These are phyloP conservation scores for Eucera pruinosa DNA, from an alignment of 2,888 invertebrate genomes.

Conservation along the genomic window DNA sequence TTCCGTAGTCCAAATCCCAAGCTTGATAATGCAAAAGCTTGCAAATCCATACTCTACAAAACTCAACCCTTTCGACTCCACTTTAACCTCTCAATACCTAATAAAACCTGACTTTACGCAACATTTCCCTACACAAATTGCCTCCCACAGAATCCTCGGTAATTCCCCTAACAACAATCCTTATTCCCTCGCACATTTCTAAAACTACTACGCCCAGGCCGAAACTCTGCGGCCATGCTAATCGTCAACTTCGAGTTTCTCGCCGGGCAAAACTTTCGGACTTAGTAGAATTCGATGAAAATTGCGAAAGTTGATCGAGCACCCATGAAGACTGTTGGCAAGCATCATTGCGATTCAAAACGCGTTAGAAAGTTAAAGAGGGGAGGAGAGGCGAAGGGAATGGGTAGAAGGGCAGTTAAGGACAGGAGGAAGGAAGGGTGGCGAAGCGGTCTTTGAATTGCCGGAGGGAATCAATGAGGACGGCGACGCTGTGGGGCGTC, in stretches of 20 bases:
- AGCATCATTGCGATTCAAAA: constrained; percentile 6
- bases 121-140: no score
- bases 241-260: constrained; percentile 16
- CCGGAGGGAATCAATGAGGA: constrained; percentile 76
- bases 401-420: neutral
- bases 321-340: constrained; percentile 1
- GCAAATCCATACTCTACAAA: no score
- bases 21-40: no score
- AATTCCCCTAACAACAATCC: no score
- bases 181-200: no score
- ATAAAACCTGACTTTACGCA: no score
- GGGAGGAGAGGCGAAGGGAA: neutral
- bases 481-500: constrained; percentile 78
- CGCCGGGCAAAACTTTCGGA: neutral
- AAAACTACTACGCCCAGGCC: no score
- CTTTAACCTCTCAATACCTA: no score
- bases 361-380: neutral
- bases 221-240: no score
- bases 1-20: no score
- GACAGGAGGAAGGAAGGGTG: neutral
- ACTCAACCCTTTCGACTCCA: no score
- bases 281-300: constrained; percentile 26
- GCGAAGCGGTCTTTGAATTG: constrained; percentile 43
- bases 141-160: no score
- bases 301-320: constrained; percentile 34